Evolutionary conservation across 2,888 invertebrate species (phyloP), one percentile per base, ranked within the genome.

Genomic region (Philereme vetulata): DNA sequence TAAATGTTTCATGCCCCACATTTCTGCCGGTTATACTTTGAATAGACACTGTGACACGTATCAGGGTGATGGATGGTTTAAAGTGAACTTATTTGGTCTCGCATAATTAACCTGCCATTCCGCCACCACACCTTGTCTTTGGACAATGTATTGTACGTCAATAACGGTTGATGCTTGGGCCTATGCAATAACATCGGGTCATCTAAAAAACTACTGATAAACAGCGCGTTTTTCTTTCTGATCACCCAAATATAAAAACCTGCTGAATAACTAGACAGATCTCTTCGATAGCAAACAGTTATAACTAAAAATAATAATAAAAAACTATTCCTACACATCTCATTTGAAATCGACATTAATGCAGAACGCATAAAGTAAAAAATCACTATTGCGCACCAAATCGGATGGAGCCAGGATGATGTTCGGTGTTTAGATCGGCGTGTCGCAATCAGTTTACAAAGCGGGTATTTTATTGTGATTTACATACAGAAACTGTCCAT

Each of bases 381-480:
- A 75, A 73, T 80, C 66, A 75, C 67, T 71, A 58, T 66, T 60
- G 64, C 68, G 65, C 70, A 72, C 68, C 70, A 74, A 77, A 73
- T 76, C 68, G 71, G 72, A 65, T 65, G 74, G 72, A 72, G 68
- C 74, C 79, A 76, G 80, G 80, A 81, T 81, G 82, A 80, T 72
- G 78, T 78, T 76, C 72, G 76, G 83, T 88, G 90, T 82, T 86
- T 85, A 86, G 84, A 83, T 81, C 82, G 81, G 80, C 88, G 86
- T 90, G 90, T 89, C 90, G 90, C 84, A 90, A 90, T 88, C 83
- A 84, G 77, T 78, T 77, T 74, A 90, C 90, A 90, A 90, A 86
- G 86, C 85, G 83, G 81, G 81, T 85, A 87, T 89, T 90, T 90
- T 88, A 90, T 90, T 90, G 90, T 91, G 88, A 88, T 90, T 87